phyloP scores from a whole-genome alignment of 1,140 invertebrate species.

The Bombus ignitus region DNA sequence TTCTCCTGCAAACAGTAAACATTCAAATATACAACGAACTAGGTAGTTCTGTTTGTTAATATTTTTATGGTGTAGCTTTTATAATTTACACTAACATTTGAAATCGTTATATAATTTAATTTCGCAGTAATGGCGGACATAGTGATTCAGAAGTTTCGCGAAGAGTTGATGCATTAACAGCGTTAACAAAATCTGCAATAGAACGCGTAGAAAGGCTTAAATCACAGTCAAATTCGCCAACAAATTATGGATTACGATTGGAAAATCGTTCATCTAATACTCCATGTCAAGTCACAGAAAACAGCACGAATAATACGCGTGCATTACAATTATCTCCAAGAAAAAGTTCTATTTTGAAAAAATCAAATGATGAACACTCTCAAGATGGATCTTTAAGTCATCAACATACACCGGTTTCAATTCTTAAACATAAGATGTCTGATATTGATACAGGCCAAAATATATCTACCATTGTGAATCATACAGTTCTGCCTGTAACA shows the following conservation, averaged over 20 bases:
- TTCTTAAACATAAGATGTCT: constrained; percentile 89
- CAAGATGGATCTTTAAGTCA: constrained; percentile 66
- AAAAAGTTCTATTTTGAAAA: constrained; percentile 72
- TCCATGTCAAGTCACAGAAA: constrained; percentile 32
- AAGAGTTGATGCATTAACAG: constrained; percentile 86
- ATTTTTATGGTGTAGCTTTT: constrained; percentile 4
- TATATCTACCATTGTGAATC: constrained; percentile 75
- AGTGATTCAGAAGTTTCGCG: constrained; percentile 82
- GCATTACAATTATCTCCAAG: constrained; percentile 64
- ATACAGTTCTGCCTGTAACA: constrained; percentile 67
- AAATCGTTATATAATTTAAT: constrained; percentile 24
- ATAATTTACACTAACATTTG: neutral
- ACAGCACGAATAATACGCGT: constrained; percentile 48
- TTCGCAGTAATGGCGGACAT: constrained; percentile 46
- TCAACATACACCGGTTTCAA: constrained; percentile 86
- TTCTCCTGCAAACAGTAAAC: constrained; percentile 40
- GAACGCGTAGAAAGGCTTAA: constrained; percentile 86
- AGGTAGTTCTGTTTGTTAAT: constrained; percentile 47
- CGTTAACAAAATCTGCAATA: constrained; percentile 86
- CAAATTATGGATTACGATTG: constrained; percentile 39
- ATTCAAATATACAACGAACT: constrained; percentile 39
- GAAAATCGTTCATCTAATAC: constrained; percentile 31
- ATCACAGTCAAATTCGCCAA: constrained; percentile 77
- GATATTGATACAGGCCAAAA: constrained; percentile 84
- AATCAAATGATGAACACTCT: constrained; percentile 75